A percentile compares a stretch with the other conserved stretches of the same genome.
These are phyloP conservation scores for Pangasius larnaudii DNA, from an alignment of 2,797 vertebrate species.

Conservation along the genomic window DNA sequence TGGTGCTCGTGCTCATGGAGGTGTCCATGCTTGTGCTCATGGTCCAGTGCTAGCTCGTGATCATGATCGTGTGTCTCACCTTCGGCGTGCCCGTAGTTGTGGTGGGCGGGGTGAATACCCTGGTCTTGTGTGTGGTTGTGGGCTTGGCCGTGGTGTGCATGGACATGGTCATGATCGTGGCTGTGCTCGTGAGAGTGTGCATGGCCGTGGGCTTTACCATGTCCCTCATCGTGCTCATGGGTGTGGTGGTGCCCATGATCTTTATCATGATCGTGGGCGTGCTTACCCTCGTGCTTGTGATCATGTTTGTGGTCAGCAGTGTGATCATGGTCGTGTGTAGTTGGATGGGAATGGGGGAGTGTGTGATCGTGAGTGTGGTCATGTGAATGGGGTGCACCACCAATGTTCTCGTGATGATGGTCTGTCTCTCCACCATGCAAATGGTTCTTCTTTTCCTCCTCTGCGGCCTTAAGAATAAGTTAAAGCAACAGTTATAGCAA, in stretches of 20 bases:
- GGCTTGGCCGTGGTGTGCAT: slow-evolving; percentile 68
- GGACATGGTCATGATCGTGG: slow-evolving; percentile 68
- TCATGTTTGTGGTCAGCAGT: slow-evolving; percentile 14
- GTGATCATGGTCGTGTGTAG: slow-evolving; percentile 39
- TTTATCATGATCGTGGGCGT: slow-evolving; percentile 60
- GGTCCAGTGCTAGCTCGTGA: slow-evolving; percentile 75
- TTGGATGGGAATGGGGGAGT: slow-evolving; percentile 6
- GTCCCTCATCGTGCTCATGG: slow-evolving; percentile 29
- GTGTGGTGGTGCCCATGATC: slow-evolving; percentile 40
- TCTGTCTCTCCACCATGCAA: slow-evolving; percentile 62
- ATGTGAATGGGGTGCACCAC: slow-evolving; percentile 17
- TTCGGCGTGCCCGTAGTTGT: slow-evolving; percentile 64
- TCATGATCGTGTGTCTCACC: slow-evolving; percentile 73
- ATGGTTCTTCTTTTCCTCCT: slow-evolving; percentile 71
- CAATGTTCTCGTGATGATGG: slow-evolving; percentile 69
- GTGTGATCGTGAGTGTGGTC: slow-evolving; percentile 38
- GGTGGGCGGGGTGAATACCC: slow-evolving; percentile 64
- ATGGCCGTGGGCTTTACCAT: slow-evolving; percentile 55
- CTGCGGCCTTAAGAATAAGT: slow-evolving; percentile 62
- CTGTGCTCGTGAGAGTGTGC: slow-evolving; percentile 68
- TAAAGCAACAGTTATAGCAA: not conserved
- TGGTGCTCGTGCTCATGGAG: slow-evolving; percentile 77
- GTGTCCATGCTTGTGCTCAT: slow-evolving; percentile 74
- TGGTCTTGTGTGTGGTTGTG: slow-evolving; percentile 65
- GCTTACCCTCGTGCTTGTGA: slow-evolving; percentile 37